Base-by-base conservation (phyloP, 2,888 invertebrate species). In the Melinaea marsaeus region DNA sequence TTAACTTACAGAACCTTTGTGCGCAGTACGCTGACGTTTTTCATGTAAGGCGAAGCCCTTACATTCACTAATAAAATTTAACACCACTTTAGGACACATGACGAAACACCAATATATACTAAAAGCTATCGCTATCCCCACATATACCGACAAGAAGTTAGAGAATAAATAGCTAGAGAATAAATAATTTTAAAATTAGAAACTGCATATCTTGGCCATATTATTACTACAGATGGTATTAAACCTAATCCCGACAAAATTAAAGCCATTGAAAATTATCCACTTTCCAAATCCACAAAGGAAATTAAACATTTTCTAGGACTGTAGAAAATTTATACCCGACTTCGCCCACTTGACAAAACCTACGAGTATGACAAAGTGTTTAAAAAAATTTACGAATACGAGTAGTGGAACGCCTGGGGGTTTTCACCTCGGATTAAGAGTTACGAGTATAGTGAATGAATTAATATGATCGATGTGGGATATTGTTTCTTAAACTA, bases 181-280 rank as follows among this genome's bases (percentile, higher is more conserved):
- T 22, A 22, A 22, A 22, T 22, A 22, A 22, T 22, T 22, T 22
- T 22, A 22, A 22, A 22, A 22, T 22, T 22, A 22, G 22, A 22
- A 22, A 22, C 58, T 6, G 58, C 55, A 22, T 61, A 60, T 45
- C 42, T 66, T n/a, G 72, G 75, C 0, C 71, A 74, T 54, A 58
- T 72, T 5, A 73, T 74, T 5, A 65, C 64, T 55, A 64, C 13
- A 9, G 70, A 74, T 1, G 74, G 73, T 9, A 55, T 74, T 7
- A 72, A 74, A 59, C 75, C 74, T 0, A 74, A 75, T 32, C 70
- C 72, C 0, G 66, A 73, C 34, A 74, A 75, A 60, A 72, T 75
- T 5, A 2, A 13, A 1, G 72, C 71, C 3, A 71, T 73, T 4
- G 1, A 65, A 60, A 71, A 73, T 9, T 73, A 65, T 33, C 72